Base-by-base conservation (phyloP, 2,888 invertebrate genomes). In the Amaurobius ferox region DNA sequence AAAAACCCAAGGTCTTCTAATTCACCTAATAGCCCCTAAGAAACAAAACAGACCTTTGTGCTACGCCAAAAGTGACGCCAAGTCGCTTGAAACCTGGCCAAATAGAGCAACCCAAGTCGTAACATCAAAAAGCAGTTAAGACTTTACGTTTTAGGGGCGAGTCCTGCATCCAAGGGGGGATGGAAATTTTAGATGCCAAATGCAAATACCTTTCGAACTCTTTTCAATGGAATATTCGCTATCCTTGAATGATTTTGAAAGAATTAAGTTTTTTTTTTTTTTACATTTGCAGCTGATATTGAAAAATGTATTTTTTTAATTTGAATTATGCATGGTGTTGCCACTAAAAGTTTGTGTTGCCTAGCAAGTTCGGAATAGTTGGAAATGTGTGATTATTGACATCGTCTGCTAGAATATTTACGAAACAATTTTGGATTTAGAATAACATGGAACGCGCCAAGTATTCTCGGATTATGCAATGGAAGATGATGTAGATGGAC, bases 61-160 rank as follows among this genome's bases (percentile, higher is more conserved):
- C 44, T 48, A 44, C 76, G 76, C 81, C 74, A 81, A 81, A 19
- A 19, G n/a, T 35, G 11, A 6, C 81, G 70, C 74, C 81, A 74
- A 76, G 76, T 39, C 70, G 70, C 23, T 76, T 81, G 81, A 81
- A 61, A 28, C 7, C 0, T 16, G 19, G 81, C 81, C 81, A 81
- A 81, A 81, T 76, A 62, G 76, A 70, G 70, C 81, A 81, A 74
- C 76, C 81, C 76, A 29, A 68, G 74, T 74, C 30, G 70, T 62
- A 81, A 67, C 79, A 79, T 72, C 80, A 64, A 62, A 61, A 40
- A 68, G 68, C 68, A 68, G 23, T 68, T 68, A 68, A 68, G 68
- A 40, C 40, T 68, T 28, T 40, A 28, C 40, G 68, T 68, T 68
- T 68, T 40, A 19, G 68, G 68, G 68, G 68, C 40, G 68, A 35